A percentile compares a stretch with the other conserved stretches of the same genome.
These are phyloP conservation scores for Campoplex nolae DNA, from an alignment of 2,888 invertebrate genomes.

Conservation along the genomic window DNA sequence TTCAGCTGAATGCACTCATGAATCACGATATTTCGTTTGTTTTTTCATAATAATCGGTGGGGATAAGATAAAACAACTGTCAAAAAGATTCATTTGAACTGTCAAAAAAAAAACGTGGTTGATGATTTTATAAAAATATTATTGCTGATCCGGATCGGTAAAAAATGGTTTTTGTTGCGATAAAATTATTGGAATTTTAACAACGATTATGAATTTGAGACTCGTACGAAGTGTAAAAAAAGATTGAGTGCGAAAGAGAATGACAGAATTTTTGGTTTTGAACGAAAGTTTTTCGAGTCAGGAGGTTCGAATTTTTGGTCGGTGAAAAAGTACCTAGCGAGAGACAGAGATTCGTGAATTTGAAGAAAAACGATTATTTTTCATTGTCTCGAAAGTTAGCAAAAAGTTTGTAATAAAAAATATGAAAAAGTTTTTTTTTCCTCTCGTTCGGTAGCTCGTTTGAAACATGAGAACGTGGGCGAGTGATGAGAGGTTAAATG, in stretches of 20 bases:
- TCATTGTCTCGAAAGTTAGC: not conserved
- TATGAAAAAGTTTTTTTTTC: too few species aligned
- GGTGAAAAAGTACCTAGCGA: not conserved
- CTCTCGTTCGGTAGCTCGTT: not conserved
- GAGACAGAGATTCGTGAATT: not conserved
- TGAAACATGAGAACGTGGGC: not conserved
- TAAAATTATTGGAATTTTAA: not conserved
- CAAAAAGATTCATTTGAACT: too few species aligned
- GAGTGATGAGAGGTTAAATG: not conserved
- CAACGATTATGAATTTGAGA: not conserved
- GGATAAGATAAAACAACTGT: too few species aligned
- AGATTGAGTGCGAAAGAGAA: too few species aligned
- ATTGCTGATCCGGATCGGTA: not conserved
- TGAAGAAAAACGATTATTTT: not conserved
- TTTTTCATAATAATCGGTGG: not conserved
- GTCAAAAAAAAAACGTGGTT: not conserved
- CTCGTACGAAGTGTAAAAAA: not conserved
- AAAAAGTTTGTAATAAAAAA: too few species aligned
- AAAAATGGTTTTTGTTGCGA: not conserved
- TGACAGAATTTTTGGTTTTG: too few species aligned
- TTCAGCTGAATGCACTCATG: not conserved
- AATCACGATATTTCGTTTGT: not conserved
- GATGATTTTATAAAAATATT: not conserved
- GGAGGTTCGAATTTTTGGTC: too few species aligned
- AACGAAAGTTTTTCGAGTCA: too few species aligned